Evolutionary conservation across 1,140 invertebrate genomes (phyloP).

Genomic region (Calliphora vicina): DNA sequence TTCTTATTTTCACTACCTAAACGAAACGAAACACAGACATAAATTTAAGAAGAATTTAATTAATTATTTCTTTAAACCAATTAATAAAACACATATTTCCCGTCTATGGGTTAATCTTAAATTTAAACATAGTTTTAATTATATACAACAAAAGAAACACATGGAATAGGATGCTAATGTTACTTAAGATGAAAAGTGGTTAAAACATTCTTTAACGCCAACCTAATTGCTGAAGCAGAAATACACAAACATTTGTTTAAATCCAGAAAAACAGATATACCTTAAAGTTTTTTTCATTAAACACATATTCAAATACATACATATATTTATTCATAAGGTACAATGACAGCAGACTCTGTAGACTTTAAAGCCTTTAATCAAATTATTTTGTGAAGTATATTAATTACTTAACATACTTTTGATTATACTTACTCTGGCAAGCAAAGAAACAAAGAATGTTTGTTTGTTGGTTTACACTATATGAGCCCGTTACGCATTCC

Average conservation of each 20-base stretch:
- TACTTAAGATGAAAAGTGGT: constrained; percentile 7
- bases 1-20: too few relatives aligned
- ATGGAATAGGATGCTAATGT: background rate
- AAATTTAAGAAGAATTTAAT: too few relatives aligned
- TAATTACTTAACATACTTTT: constrained; percentile 26
- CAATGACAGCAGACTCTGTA: background rate
- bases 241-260: constrained; percentile 14
- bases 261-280: background rate
- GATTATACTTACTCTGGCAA: background rate
- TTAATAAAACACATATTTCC: background rate
- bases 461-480: too few relatives aligned
- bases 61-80: too few relatives aligned
- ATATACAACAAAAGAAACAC: background rate
- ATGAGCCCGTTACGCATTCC: too few relatives aligned
- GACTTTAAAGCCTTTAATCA: constrained; percentile 19
- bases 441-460: background rate
- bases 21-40: too few relatives aligned
- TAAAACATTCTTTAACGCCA: background rate
- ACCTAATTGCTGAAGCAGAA: constrained; percentile 3
- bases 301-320: background rate
- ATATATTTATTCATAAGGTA: background rate
- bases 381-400: constrained; percentile 24
- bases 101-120: background rate
- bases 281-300: background rate
- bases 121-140: background rate